Evolutionary conservation across 2,113 vertebrate genomes (phyloP).

Genomic region (Pedetes capensis): DNA sequence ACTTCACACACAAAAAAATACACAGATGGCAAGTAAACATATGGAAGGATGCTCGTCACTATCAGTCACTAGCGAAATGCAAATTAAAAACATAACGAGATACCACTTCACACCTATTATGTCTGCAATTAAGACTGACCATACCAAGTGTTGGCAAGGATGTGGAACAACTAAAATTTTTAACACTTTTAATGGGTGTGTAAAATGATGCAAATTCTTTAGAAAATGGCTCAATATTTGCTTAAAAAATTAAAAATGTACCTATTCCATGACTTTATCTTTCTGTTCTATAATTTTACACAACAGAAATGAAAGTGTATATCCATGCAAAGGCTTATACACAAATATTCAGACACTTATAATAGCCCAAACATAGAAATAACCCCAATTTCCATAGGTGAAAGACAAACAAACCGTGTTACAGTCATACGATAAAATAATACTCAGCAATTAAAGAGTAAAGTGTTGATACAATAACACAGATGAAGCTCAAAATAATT

Average conservation of each 20-base stretch:
- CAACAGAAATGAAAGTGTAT: not conserved
- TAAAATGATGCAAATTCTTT: not conserved
- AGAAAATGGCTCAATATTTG: not conserved
- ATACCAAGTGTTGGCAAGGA: not conserved
- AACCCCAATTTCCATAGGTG: not conserved
- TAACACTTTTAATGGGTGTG: not conserved
- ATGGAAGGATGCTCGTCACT: not conserved
- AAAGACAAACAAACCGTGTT: not conserved
- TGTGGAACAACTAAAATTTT: not conserved
- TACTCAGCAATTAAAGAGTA: not conserved
- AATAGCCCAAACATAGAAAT: not conserved
- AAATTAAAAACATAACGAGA: constrained; percentile 20
- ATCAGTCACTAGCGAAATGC: not conserved
- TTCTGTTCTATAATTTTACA: not conserved
- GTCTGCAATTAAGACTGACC: not conserved
- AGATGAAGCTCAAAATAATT: not conserved
- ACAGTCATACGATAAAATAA: not conserved
- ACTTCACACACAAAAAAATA: not conserved
- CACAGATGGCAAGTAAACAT: not conserved
- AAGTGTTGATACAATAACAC: not conserved
- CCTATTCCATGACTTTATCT: not conserved
- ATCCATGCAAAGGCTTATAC: not conserved
- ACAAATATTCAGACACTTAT: not conserved
- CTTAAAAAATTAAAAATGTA: not conserved
- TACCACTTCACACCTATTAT: not conserved